phyloP scores from a whole-genome alignment of 2,888 invertebrate genomes.

The Drosophila meridiana region DNA sequence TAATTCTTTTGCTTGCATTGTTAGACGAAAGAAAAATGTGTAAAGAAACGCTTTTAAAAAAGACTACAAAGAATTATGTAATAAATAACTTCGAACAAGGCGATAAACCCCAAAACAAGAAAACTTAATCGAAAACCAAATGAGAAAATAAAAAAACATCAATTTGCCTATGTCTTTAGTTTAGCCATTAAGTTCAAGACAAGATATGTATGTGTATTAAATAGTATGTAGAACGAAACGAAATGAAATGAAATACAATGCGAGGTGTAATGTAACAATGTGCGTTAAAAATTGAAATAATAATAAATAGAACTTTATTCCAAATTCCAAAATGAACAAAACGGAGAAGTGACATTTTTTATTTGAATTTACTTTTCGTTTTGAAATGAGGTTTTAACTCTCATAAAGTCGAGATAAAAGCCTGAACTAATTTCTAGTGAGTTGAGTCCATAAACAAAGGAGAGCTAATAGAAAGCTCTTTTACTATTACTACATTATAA shows the following conservation, averaged over 20 bases:
- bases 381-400: too few species aligned
- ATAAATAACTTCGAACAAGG: constrained; percentile 36
- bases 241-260: constrained; percentile 13
- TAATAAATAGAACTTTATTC: constrained; percentile 75
- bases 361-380: not conserved
- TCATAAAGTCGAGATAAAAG: too few species aligned
- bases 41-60: constrained; percentile 60
- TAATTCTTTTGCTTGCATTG: constrained; percentile 66
- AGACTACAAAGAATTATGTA: constrained; percentile 51
- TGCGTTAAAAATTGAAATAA: constrained; percentile 74
- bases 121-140: constrained; percentile 1
- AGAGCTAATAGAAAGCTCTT: too few species aligned
- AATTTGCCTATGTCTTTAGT: constrained; percentile 73
- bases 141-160: constrained; percentile 35
- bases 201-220: constrained; percentile 75
- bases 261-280: constrained; percentile 69
- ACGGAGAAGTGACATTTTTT: not conserved
- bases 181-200: constrained; percentile 77
- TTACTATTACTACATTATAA: too few species aligned
- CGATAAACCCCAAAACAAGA: constrained; percentile 7
- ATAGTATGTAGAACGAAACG: constrained; percentile 68
- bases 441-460: too few species aligned
- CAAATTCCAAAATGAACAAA: constrained; percentile 51
- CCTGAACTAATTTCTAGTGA: too few species aligned
- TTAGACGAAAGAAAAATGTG: constrained; percentile 13